phyloP scores from a whole-genome alignment of 2,797 vertebrate genomes.

The Sebastiscus tertius region DNA sequence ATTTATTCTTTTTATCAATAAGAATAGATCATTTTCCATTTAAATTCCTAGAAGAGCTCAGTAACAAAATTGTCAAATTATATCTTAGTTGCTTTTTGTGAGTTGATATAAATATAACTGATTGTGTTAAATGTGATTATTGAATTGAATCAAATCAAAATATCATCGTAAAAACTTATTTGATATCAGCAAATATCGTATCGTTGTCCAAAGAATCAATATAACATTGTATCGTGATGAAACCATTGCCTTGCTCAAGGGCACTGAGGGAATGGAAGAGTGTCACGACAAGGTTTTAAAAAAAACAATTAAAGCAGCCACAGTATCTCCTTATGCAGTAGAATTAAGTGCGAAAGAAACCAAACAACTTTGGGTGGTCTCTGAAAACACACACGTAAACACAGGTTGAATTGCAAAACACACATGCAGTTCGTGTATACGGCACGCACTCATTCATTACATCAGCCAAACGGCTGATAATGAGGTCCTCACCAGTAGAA shows the following conservation, averaged over 20 bases:
- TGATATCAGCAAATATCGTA: no score
- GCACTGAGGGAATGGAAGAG: neutral
- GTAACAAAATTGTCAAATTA: no score
- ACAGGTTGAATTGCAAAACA: neutral
- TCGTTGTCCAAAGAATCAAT: no score
- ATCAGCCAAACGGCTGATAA: conserved; percentile 18
- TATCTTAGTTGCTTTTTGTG: no score
- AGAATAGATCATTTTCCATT: no score
- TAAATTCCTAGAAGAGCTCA: no score
- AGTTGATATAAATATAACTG: no score
- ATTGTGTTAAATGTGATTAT: no score
- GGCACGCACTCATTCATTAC: neutral
- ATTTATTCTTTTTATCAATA: no score
- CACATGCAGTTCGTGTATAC: neutral
- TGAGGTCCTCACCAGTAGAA: neutral
- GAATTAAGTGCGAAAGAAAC: conserved; percentile 8
- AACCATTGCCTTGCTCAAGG: neutral
- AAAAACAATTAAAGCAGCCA: neutral
- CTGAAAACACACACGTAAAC: neutral
- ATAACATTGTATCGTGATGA: no score
- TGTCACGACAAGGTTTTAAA: neutral
- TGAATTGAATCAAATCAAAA: no score
- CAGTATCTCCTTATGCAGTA: neutral
- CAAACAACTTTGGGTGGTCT: conserved; percentile 46
- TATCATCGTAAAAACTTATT: no score